Conservation (phyloP, 2,113 vertebrate genomes). For the Oreochromis aureus region DNA sequence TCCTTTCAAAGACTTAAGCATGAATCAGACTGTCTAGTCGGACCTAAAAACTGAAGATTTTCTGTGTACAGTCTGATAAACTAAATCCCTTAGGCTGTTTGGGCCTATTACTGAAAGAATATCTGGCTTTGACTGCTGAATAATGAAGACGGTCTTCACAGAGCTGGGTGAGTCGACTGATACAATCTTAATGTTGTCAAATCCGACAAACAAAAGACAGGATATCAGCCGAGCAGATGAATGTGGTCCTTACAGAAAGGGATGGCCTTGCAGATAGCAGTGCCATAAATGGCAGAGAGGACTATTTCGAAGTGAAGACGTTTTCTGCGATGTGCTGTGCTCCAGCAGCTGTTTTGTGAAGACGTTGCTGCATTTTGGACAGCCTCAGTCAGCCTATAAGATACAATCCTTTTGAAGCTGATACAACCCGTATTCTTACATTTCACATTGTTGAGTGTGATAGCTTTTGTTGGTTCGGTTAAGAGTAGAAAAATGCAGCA, state of each 20-base stretch:
- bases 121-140: slow-evolving; percentile 45
- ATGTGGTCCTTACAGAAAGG: neutral
- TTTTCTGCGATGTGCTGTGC: neutral
- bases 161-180: slow-evolving; percentile 28
- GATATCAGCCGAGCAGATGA: slow-evolving; percentile 12
- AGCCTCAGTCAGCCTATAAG: neutral
- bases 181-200: slow-evolving; percentile 58
- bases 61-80: slow-evolving; percentile 11
- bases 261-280: neutral
- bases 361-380: neutral
- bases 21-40: slow-evolving; percentile 3
- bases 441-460: neutral
- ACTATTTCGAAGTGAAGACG: neutral
- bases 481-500: neutral
- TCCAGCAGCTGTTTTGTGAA: neutral
- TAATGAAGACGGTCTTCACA: slow-evolving; percentile 39
- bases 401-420: neutral
- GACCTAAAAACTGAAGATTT: neutral
- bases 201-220: slow-evolving; percentile 35
- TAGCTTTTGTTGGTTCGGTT: neutral
- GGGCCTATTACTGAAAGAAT: slow-evolving; percentile 23
- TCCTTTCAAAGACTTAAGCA: neutral
- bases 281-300: neutral
- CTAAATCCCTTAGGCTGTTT: slow-evolving; percentile 28
- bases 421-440: neutral